A percentile compares a stretch with the other conserved stretches of the same genome.
Conservation (phyloP, 2,797 vertebrate species). For the Cephalopachus bancanus region DNA sequence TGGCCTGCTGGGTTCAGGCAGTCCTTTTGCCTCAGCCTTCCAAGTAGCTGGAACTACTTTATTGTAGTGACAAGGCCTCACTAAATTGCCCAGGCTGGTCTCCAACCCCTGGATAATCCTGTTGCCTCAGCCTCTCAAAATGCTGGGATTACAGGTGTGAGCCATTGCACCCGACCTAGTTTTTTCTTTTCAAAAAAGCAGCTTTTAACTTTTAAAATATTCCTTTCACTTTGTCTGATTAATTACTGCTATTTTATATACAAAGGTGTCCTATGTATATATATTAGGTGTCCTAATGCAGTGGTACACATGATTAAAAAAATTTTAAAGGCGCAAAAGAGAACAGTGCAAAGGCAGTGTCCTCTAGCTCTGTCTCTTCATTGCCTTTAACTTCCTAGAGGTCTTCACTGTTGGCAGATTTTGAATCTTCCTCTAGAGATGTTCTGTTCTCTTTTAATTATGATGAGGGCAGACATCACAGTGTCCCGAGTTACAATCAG, state of each 20-base stretch:
- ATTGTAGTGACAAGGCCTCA: neutral
- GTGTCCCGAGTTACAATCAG: too few relatives aligned
- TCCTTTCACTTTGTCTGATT: too few relatives aligned
- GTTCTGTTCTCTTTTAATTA: neutral
- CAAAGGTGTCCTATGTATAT: neutral
- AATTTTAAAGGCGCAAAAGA: neutral
- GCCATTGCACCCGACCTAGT: neutral
- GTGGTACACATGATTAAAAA: neutral
- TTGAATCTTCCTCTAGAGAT: neutral
- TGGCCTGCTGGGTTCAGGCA: too few relatives aligned
- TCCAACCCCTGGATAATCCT: neutral
- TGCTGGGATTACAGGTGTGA: neutral
- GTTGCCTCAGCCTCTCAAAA: neutral
- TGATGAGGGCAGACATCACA: neutral
- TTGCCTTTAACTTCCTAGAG: neutral
- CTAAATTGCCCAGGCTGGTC: neutral
- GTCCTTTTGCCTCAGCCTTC: neutral
- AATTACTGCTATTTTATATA: neutral
- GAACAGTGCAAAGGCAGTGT: neutral
- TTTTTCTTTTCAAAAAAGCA: too few relatives aligned
- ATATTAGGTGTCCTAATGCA: neutral
- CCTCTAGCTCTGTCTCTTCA: neutral
- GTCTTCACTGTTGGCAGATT: accelerated
- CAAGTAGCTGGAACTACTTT: neutral
- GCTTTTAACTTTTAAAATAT: too few relatives aligned